Evolutionary conservation across 2,797 vertebrate species (phyloP).

Genomic region (Sebastolobus alascanus): DNA sequence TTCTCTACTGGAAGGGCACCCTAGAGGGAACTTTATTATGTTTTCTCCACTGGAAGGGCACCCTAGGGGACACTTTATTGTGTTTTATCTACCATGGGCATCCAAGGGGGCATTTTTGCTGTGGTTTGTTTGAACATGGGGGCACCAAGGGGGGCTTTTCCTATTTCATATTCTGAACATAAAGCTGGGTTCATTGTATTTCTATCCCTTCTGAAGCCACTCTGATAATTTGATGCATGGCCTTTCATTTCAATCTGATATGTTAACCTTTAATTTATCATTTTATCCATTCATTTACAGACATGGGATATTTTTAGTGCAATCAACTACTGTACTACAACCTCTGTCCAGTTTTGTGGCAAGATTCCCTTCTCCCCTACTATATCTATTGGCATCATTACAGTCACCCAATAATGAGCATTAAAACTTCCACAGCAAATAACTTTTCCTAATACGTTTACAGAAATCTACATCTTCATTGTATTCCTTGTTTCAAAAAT

Average conservation of each 20-base stretch:
- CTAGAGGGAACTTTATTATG: no score
- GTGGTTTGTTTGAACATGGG: no score
- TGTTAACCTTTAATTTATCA: background rate
- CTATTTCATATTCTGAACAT: background rate
- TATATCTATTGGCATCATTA: rapidly evolving
- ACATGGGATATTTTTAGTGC: no score
- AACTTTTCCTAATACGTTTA: background rate
- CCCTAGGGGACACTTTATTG: no score
- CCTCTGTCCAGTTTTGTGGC: no score
- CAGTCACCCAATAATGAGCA: no score
- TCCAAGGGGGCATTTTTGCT: no score
- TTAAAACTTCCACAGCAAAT: background rate
- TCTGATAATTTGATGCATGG: background rate
- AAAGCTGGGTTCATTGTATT: background rate
- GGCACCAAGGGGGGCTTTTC: no score
- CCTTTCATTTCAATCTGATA: background rate
- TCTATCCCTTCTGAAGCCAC: background rate
- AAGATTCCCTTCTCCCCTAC: background rate
- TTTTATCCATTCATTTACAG: background rate
- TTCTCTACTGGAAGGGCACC: no score
- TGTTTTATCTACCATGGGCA: no score
- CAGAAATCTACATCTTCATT: background rate
- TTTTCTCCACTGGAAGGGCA: no score
- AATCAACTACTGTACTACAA: no score
- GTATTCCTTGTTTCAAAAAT: background rate